Percentiles rank a stretch among this genome's conserved stretches.
phyloP scores from a whole-genome alignment of 2,797 vertebrate species.

The Novumbra hubbsi region DNA sequence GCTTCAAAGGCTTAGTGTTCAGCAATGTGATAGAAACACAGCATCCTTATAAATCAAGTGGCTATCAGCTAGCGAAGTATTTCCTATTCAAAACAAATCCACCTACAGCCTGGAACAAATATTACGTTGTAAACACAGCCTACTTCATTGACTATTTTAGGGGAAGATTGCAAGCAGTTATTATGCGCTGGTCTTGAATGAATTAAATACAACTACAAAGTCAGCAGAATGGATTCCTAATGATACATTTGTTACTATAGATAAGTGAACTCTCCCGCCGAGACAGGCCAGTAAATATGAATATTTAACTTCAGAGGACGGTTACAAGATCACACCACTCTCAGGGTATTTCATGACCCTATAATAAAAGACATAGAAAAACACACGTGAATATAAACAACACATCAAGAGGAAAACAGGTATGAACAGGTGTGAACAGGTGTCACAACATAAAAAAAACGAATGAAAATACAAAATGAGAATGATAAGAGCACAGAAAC shows the following conservation, averaged over 20 bases:
- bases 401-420: slow-evolving; percentile 52
- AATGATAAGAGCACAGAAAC: slow-evolving; percentile 73
- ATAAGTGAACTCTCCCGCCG: slow-evolving; percentile 14
- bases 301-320: slow-evolving; percentile 54
- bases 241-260: slow-evolving; percentile 51
- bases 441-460: slow-evolving; percentile 57
- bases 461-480: slow-evolving; percentile 67
- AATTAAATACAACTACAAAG: slow-evolving; percentile 29
- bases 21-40: background rate
- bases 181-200: slow-evolving; percentile 31
- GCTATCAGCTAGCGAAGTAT: background rate
- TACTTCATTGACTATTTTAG: slow-evolving; percentile 25
- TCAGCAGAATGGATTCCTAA: slow-evolving; percentile 48
- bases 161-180: slow-evolving; percentile 44
- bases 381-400: slow-evolving; percentile 66
- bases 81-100: background rate
- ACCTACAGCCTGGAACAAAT: background rate
- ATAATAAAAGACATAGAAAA: slow-evolving; percentile 65
- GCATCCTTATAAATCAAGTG: background rate
- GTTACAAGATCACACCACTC: slow-evolving; percentile 70
- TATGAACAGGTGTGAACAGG: slow-evolving; percentile 41
- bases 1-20: background rate
- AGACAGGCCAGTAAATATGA: slow-evolving; percentile 44
- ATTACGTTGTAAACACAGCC: slow-evolving; percentile 13
- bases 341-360: slow-evolving; percentile 57